These are phyloP conservation scores for Onychostruthus taczanowskii DNA, from an alignment of 2,113 vertebrate species.

Conservation along the genomic window DNA sequence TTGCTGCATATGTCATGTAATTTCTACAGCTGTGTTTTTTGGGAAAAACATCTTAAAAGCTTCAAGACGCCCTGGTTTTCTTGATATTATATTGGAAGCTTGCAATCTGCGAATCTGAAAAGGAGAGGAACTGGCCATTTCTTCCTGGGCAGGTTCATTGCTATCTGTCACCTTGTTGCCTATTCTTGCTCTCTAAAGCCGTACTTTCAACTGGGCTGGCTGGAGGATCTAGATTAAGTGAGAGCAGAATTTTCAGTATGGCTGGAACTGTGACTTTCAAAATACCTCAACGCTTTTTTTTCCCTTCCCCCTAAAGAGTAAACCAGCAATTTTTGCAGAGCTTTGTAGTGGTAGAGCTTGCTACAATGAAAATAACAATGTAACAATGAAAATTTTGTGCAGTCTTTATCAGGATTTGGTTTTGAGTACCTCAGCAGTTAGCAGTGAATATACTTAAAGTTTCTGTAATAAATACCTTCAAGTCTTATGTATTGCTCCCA, in stretches of 20 bases:
- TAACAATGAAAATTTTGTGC: background rate
- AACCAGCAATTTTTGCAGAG: background rate
- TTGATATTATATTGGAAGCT: background rate
- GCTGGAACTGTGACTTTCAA: background rate
- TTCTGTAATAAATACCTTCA: background rate
- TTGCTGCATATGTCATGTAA: background rate
- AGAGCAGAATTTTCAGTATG: background rate
- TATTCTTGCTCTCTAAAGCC: background rate
- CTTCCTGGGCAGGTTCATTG: background rate
- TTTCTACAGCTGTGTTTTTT: background rate
- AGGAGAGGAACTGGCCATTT: background rate
- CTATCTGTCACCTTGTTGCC: background rate
- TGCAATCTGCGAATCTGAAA: background rate
- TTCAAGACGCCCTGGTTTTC: background rate
- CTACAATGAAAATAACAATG: background rate
- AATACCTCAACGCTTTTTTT: background rate
- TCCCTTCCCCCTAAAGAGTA: fast-evolving
- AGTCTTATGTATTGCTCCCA: fast-evolving
- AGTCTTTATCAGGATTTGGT: background rate
- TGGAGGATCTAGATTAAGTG: background rate
- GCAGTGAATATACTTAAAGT: background rate
- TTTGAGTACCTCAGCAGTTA: background rate
- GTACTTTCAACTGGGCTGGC: background rate
- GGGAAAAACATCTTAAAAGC: background rate
- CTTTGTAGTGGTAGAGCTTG: background rate